Percentiles rank a stretch among this genome's conserved stretches.
phyloP scores from a whole-genome alignment of 2,888 invertebrate genomes.

The Netelia inedita region DNA sequence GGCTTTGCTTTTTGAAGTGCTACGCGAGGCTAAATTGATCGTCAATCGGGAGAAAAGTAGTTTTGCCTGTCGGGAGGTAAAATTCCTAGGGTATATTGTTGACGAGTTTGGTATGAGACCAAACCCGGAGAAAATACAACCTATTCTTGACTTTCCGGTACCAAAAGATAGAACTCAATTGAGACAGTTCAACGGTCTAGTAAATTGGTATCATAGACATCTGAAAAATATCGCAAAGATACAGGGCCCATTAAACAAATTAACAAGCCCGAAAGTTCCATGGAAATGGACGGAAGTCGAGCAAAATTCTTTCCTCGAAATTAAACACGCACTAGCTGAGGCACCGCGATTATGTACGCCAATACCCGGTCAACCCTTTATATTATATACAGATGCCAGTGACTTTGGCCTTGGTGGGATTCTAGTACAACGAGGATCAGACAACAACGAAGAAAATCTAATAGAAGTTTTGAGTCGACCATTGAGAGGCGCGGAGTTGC shows the following conservation, averaged over 20 bases:
- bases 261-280: constrained; percentile 29
- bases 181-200: background rate
- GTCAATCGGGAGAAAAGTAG: constrained; percentile 60
- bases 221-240: background rate
- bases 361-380: background rate
- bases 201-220: background rate
- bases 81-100: constrained; percentile 56
- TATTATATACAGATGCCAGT: too few species aligned
- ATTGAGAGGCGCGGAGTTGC: too few species aligned
- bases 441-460: too few species aligned
- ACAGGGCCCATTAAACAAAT: background rate
- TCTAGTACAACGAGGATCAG: too few species aligned
- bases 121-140: background rate
- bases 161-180: constrained; percentile 37
- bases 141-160: background rate
- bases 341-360: background rate
- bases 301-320: constrained; percentile 18
- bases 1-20: constrained; percentile 42
- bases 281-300: constrained; percentile 28
- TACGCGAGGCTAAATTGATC: constrained; percentile 43
- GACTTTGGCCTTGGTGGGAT: too few species aligned
- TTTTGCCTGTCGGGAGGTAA: constrained; percentile 54
- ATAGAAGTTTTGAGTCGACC: too few species aligned
- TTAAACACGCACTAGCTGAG: constrained; percentile 16
- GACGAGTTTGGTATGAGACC: constrained; percentile 22